These are phyloP conservation scores for Cephalopterus ornatus DNA, from an alignment of 2,113 vertebrate species.

Conservation along the genomic window DNA sequence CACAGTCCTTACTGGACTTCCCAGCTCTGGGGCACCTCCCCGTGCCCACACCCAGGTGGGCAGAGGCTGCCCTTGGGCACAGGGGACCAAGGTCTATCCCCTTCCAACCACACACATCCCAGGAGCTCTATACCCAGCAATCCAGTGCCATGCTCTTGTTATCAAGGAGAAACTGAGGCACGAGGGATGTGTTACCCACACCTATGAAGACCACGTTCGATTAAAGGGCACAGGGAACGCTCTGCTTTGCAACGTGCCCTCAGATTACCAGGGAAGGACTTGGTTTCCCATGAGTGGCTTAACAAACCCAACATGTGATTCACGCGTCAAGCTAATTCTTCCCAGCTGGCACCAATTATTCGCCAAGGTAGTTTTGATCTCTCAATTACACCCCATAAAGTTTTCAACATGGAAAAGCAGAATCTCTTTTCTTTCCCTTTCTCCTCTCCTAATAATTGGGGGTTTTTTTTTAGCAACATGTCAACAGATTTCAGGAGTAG, in stretches of 20 bases:
- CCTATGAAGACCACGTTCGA: not conserved
- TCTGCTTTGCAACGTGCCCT: not conserved
- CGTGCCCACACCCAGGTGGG: accelerated
- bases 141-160: not conserved
- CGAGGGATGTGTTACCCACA: not conserved
- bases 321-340: not conserved
- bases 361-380: not conserved
- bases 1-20: accelerated
- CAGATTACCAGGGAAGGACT: not conserved
- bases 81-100: not conserved
- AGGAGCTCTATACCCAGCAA: not conserved
- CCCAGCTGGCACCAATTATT: not conserved
- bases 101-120: not conserved
- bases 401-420: not conserved
- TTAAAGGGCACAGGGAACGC: not conserved
- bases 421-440: not conserved
- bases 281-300: not conserved
- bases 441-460: not conserved
- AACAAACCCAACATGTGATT: not conserved
- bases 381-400: not conserved
- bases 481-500: conserved; percentile 37
- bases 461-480: not conserved
- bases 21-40: not conserved
- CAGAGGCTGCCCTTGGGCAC: not conserved
- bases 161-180: not conserved